Base-by-base conservation (phyloP, 2,113 vertebrate species). In the Ciconia stormi region DNA sequence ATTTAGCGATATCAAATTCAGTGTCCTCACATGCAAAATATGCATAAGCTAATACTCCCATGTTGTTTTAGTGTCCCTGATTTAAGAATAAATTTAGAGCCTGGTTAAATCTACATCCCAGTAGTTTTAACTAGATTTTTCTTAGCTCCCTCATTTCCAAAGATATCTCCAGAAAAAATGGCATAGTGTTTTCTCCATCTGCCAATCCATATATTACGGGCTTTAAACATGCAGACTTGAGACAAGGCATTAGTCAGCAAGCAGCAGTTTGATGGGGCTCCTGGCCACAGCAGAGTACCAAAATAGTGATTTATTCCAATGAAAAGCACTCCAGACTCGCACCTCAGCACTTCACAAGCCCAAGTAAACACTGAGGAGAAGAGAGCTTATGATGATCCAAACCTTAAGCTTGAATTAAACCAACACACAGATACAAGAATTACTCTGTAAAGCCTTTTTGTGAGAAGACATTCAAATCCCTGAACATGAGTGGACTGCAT, bases 111-210 rank as follows among this genome's bases (percentile, higher is more conserved):
- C 29, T 89, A 77, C 74, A 89, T 42, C 21, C 11, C 56, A 55
- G 62, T 52, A 82, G 20, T 55, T 97, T 93, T 67, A 90, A 61
- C 34, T 65, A 55, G 47, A 53, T 36, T 77, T 85, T 76, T 95
- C 71, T 72, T 52, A 74, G 88, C 62, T 86, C 77, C 82, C 61
- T 82, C 79, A 38, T 74, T 87, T 96, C 94, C 77, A 96, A 96
- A 95, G 72, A 81, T 89, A 84, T 52, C 80, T 67, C 86, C 42
- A 73, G 63, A 84, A 95, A 95, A 96, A 95, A 65, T 5, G 42
- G 25, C 72, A 93, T 8, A 26, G 73, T 89, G 81, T 95, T 95
- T 95, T 96, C 91, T 93, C 86, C 79, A 59, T 92, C 95, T 95
- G 93, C 70, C 93, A 95, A 83, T 21, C 38, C 81, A 55, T 89